Evolutionary conservation across 2,113 vertebrate species (phyloP).

Genomic region (Falcunculus frontatus): DNA sequence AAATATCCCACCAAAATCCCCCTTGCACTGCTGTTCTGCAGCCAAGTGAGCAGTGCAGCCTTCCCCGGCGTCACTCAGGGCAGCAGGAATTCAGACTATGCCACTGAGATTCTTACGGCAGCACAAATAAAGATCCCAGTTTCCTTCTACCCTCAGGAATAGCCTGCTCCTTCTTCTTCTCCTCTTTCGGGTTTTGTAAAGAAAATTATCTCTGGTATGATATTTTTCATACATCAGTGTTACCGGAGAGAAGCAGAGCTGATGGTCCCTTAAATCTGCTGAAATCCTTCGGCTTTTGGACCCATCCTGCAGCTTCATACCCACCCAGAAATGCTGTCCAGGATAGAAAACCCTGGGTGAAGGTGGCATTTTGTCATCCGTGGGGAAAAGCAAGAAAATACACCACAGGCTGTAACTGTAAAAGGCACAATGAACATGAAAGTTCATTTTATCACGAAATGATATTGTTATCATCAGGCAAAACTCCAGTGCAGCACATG

Average conservation of each 20-base stretch:
- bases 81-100: constrained; percentile 14
- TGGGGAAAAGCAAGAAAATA: not conserved
- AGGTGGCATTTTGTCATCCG: not conserved
- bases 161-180: not conserved
- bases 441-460: not conserved
- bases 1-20: not conserved
- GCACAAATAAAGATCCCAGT: not conserved
- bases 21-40: not conserved
- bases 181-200: not conserved
- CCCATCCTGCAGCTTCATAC: not conserved
- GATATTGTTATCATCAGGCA: not conserved
- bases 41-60: not conserved
- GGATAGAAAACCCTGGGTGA: not conserved
- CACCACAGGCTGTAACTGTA: fast-evolving
- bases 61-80: not conserved
- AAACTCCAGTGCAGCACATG: not conserved
- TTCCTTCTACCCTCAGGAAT: not conserved
- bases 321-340: not conserved
- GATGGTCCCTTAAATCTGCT: not conserved
- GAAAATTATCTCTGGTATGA: fast-evolving
- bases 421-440: not conserved
- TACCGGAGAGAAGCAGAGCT: not conserved
- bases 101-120: not conserved
- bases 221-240: not conserved
- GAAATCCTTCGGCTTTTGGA: not conserved